Percentiles rank a stretch among this genome's conserved stretches.
Evolutionary conservation across 2,888 invertebrate genomes (phyloP).

Genomic region (Philereme vetulata): DNA sequence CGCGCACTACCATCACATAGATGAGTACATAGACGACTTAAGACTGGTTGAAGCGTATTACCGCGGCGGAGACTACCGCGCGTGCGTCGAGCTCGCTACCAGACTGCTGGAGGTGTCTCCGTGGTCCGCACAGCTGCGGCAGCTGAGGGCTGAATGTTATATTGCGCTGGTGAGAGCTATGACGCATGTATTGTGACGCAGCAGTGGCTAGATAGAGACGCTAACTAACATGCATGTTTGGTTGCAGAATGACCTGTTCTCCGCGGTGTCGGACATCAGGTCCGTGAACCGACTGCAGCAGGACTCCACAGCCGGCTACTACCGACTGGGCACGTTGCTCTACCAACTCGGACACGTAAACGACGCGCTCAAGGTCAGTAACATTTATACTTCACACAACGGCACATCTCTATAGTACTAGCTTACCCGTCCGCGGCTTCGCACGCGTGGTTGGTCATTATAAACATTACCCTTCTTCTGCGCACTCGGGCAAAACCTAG

Average conservation of each 20-base stretch:
- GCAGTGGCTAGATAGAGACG: neutral
- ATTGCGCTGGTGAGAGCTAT: slow-evolving; percentile 78
- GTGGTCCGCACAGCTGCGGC: slow-evolving; percentile 93
- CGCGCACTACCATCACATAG: slow-evolving; percentile 87
- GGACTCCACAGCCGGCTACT: slow-evolving; percentile 95
- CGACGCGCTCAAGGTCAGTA: slow-evolving; percentile 90
- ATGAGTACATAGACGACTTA: slow-evolving; percentile 86
- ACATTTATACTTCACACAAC: neutral
- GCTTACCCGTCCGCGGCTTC: no score
- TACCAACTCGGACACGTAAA: slow-evolving; percentile 96
- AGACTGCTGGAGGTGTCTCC: slow-evolving; percentile 94
- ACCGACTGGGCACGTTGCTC: slow-evolving; percentile 91
- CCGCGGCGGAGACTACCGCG: slow-evolving; percentile 79
- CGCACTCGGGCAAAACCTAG: no score
- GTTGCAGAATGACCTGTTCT: slow-evolving; percentile 88
- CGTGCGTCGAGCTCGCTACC: slow-evolving; percentile 77
- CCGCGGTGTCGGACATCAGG: slow-evolving; percentile 95
- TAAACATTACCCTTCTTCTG: no score
- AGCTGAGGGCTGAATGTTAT: slow-evolving; percentile 94
- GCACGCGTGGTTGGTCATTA: no score
- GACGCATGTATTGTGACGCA: neutral
- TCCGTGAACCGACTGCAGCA: slow-evolving; percentile 94
- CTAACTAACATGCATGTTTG: neutral
- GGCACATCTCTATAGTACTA: no score
- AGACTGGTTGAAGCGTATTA: slow-evolving; percentile 82